phyloP scores from a whole-genome alignment of 2,113 vertebrate species.

The Oreochromis tanganicae region DNA sequence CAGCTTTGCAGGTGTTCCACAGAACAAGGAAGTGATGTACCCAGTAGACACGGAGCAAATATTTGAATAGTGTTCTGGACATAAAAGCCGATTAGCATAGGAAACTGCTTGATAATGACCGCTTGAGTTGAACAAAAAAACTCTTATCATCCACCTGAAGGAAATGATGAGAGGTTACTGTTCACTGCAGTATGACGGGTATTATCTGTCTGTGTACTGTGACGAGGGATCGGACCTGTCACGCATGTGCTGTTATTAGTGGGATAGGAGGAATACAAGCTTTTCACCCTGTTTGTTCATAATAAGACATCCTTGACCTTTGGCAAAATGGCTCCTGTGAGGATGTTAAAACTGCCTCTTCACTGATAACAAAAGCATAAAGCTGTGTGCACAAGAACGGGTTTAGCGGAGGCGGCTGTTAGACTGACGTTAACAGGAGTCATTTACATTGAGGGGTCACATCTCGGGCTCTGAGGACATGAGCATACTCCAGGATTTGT shows the following conservation, averaged over 20 bases:
- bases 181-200: not conserved
- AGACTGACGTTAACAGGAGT: not conserved
- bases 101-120: not conserved
- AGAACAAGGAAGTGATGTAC: not conserved
- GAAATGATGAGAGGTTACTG: not conserved
- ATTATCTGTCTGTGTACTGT: not conserved
- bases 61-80: slow-evolving; percentile 13
- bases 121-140: not conserved
- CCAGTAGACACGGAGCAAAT: not conserved
- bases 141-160: not conserved
- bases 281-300: slow-evolving; percentile 24
- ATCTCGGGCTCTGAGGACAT: not conserved
- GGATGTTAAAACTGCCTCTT: not conserved
- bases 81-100: not conserved
- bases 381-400: not conserved
- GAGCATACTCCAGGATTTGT: not conserved
- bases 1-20: not conserved
- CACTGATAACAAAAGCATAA: not conserved
- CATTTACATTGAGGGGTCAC: slow-evolving; percentile 1
- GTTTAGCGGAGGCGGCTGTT: not conserved
- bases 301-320: slow-evolving; percentile 39
- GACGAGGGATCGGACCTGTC: not conserved
- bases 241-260: not conserved
- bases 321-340: slow-evolving; percentile 4
- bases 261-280: not conserved